A percentile compares a stretch with the other conserved stretches of the same genome.
phyloP scores from a whole-genome alignment of 2,888 invertebrate species.

The Allophyes oxyacanthae region DNA sequence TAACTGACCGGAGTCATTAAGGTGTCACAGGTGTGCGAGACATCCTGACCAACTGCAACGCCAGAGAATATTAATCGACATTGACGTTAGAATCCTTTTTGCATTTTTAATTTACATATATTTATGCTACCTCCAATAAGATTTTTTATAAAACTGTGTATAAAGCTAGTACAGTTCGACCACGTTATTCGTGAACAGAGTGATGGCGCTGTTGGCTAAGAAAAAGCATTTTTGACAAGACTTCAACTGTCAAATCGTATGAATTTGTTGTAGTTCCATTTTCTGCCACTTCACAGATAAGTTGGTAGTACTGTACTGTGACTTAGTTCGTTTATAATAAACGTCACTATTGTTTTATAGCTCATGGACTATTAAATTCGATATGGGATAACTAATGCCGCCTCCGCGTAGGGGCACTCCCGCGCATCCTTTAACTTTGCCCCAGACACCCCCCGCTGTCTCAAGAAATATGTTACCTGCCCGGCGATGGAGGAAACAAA shows the following conservation, averaged over 20 bases:
- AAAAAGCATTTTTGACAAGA: too few species aligned
- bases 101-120: slow-evolving; percentile 39
- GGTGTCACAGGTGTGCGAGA: slow-evolving; percentile 48
- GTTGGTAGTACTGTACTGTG: too few species aligned
- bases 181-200: too few species aligned
- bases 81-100: slow-evolving; percentile 34
- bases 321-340: slow-evolving; percentile 4
- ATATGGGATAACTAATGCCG: slow-evolving; percentile 51
- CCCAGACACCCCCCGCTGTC: slow-evolving; percentile 82
- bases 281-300: too few species aligned
- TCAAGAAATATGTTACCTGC: slow-evolving; percentile 83
- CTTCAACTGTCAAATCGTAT: too few species aligned
- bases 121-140: slow-evolving; percentile 2
- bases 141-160: not conserved
- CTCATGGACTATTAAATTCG: slow-evolving; percentile 53
- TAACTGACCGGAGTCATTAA: slow-evolving; percentile 49
- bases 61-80: slow-evolving; percentile 48
- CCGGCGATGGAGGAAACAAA: slow-evolving; percentile 79
- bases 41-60: slow-evolving; percentile 49
- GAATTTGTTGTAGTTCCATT: too few species aligned
- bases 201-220: too few species aligned
- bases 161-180: too few species aligned
- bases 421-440: slow-evolving; percentile 69
- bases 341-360: slow-evolving; percentile 49
- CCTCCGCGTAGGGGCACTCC: slow-evolving; percentile 58